phyloP scores from a whole-genome alignment of 2,888 invertebrate species.

The Harpalus rubripes region DNA sequence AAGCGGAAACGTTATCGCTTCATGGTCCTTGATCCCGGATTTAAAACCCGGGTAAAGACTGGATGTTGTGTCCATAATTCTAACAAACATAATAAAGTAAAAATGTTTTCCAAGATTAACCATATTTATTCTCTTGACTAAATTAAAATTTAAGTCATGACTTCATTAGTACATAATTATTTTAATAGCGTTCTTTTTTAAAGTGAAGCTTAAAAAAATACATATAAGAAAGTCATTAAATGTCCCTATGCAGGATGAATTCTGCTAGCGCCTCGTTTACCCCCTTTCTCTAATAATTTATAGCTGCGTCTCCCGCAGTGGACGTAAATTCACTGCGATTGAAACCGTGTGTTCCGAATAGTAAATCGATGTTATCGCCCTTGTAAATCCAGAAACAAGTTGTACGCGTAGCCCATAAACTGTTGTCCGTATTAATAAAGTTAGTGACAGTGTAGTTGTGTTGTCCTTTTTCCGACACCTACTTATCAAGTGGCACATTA shows the following conservation, averaged over 20 bases:
- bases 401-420: not conserved
- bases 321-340: slow-evolving; percentile 48
- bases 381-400: slow-evolving; percentile 1
- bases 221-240: not conserved
- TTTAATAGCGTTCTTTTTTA: too few relatives aligned
- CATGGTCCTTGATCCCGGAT: too few relatives aligned
- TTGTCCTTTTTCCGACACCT: not conserved
- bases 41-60: too few relatives aligned
- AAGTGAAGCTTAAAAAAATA: not conserved
- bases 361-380: slow-evolving; percentile 11
- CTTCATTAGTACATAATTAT: too few relatives aligned
- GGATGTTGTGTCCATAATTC: too few relatives aligned
- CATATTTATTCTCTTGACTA: too few relatives aligned
- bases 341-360: slow-evolving; percentile 20
- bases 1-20: too few relatives aligned
- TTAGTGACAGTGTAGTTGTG: not conserved
- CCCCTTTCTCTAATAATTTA: slow-evolving; percentile 30
- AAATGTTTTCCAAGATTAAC: too few relatives aligned
- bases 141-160: too few relatives aligned
- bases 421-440: too few relatives aligned
- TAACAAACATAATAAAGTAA: too few relatives aligned
- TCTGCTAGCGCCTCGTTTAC: slow-evolving; percentile 14
- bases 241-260: not conserved
- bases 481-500: not conserved
- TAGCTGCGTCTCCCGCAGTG: slow-evolving; percentile 23